Percentiles rank a stretch among this genome's conserved stretches.
Conservation (phyloP, 2,888 invertebrate genomes). For the Cryptophagus acutangulus region DNA sequence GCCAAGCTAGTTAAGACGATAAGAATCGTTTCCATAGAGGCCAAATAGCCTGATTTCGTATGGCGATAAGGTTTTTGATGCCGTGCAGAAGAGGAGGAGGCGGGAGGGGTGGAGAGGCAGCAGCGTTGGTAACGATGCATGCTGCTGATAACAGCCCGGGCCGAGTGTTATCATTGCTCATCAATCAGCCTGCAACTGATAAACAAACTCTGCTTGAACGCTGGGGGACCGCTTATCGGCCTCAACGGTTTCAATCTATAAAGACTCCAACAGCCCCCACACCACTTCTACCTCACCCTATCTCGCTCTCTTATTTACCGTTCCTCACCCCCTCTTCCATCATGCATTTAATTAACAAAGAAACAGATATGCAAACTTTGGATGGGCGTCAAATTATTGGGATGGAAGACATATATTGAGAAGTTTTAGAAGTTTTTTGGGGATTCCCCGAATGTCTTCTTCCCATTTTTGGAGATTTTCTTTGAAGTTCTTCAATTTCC, state of each 20-base stretch:
- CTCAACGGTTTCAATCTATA: constrained; percentile 53
- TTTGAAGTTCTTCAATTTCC: too few relatives aligned
- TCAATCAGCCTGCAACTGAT: constrained; percentile 49
- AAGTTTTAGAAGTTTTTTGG: too few relatives aligned
- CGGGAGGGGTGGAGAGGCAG: constrained; percentile 33
- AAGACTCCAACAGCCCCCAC: constrained; percentile 34
- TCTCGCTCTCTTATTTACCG: constrained; percentile 1
- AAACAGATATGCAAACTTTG: too few relatives aligned
- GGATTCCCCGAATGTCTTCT: too few relatives aligned
- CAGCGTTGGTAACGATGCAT: constrained; percentile 43
- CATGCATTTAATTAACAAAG: constrained; percentile 7
- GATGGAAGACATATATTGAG: too few relatives aligned
- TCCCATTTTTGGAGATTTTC: too few relatives aligned
- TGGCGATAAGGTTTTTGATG: constrained; percentile 35
- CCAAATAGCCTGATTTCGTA: constrained; percentile 48
- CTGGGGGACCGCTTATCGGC: constrained; percentile 51
- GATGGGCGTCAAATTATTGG: too few relatives aligned
- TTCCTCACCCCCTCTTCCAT: neutral
- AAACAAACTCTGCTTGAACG: constrained; percentile 48
- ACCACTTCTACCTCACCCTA: neutral
- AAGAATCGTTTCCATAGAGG: constrained; percentile 50
- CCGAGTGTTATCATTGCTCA: constrained; percentile 48
- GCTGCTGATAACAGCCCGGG: constrained; percentile 47
- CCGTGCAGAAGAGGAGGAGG: constrained; percentile 20
- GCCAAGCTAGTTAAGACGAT: constrained; percentile 55